Evolutionary conservation across 2,797 vertebrate genomes (phyloP), one percentile per base, ranked within the genome.

Genomic region (Crocodylus rhombifer): DNA sequence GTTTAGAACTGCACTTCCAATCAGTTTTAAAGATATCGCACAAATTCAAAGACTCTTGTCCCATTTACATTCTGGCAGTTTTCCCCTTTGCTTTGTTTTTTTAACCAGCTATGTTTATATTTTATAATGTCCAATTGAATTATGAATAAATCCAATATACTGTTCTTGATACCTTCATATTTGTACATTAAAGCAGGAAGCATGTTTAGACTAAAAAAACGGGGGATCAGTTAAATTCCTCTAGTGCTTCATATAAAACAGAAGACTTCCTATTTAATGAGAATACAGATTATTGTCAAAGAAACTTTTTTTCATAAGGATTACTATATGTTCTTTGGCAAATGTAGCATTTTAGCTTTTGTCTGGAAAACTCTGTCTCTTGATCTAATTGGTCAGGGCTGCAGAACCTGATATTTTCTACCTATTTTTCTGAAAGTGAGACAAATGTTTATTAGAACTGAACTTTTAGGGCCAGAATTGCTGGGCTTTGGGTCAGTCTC

Each of bases 191-290:
- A 23, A 88, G 14, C 5, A 91, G 84, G 28, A 90, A 91, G 90
- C 18, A 91, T 62, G 63, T 14, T 95, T 84, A 64, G 56, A 80
- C 61, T 95, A 94, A 90, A 95, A 96, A 95, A 97, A 88, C 23
- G 84, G 76, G 21, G 2, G 10, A 96, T 90, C 79, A 80, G 57
- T 94, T 96, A 84, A 82, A 55, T 90, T 87, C 91, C 67, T 91
- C 23, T 16, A 33, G 77, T 81, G 83, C 1, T 76, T 96, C 87
- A 88, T 87, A 62, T 14, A 77, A 51, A 14, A 42, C 33, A 71
- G 25, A 23, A 71, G 85, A 94, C 73, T 61, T 33, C 17, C 77
- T 90, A 95, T 74, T 95, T 61, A 92, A 63, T 33, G 79, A 91
- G 71, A 30, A 87, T 28, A 76, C 5, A 1, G 36, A 82, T 4